Evolutionary conservation across 1,140 invertebrate genomes (phyloP), one percentile per base, ranked within the genome.

Genomic region (Leptopilina clavipes): DNA sequence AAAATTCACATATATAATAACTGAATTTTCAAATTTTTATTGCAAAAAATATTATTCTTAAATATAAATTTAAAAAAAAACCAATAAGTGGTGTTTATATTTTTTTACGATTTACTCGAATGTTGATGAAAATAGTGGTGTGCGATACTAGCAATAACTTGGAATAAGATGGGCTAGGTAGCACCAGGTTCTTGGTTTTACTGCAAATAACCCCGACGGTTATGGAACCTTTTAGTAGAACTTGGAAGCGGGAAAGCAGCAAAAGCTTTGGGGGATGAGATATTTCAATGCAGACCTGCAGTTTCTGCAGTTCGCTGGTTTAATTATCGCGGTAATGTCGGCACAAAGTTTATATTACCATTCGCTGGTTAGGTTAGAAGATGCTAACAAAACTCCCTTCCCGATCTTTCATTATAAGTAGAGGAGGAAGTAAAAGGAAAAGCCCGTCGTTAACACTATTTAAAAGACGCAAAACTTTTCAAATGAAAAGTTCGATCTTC

Each of bases 121-220:
- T 52, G 48, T n/a, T 52, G 48, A 52, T 52, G 48, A 52, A 52
- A 52, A 52, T 52, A 52, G 48, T 52, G 48, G 48, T 52, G 48
- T 52, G 48, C 48, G 48, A 52, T 52, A 52, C 48, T 7, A 17
- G 48, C 48, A 52, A 52, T 52, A 52, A 52, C 48, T 52, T 52
- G 14, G 14, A 48, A 44, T 12, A 43, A 25, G 25, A 70, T 40
- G 65, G 52, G 52, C 72, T 73, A 77, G 72, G 77, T 56, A 72
- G 73, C 65, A 74, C 73, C 74, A 65, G 14, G 25, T 83, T 86
- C 83, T 83, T 37, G 82, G 82, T 85, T 86, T 87, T 87, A 87
- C 86, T 87, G 86, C 85, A 87, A 86, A 87, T 87, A 87, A 87
- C 82, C 83, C 80, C 25, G 74, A 81, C 78, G 79, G 25, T 83